Evolutionary conservation across 2,113 vertebrate species (phyloP), one percentile per base, ranked within the genome.

Genomic region (Saguinus midas): DNA sequence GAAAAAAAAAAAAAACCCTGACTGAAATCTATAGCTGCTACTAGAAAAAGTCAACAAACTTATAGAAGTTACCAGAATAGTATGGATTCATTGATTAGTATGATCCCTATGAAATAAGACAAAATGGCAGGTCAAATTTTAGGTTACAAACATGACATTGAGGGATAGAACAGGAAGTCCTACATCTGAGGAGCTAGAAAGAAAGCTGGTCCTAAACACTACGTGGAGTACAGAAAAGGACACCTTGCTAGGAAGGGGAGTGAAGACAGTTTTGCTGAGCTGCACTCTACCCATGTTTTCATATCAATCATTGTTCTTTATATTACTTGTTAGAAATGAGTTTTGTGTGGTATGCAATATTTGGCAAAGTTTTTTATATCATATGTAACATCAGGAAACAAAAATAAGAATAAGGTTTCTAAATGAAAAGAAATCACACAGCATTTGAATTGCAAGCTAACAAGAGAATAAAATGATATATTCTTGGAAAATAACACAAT

Each of bases 361-460:
- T 70, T 78, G 32, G 52, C 57, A 18, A 75, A 79, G 27, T 78
- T 89, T 80, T 66, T 64, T 21, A 43, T 18, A 88, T 20, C 10
- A 40, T 72, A 57, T 45, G n/a, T 78, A 90, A 78, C 21, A 70
- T 73, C 50, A 32, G 50, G 17, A 95, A 96, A 93, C n/a, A 87
- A 93, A 96, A 91, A 64, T 61, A 70, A 86, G 45, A 87, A 61
- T 70, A 75, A 29, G 0, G 29, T 90, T 97, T 87, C 79, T 81
- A 84, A 86, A 66, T 90, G 64, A 95, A 97, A 97, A 79, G 55
- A 96, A 96, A 95, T 95, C 55, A 95, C 25, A 82, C 8, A 85
- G 57, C 20, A 91, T 86, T 95, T 94, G 55, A 95, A 96, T 93
- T n/a, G 18, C 45, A 93, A 50, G 37, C 96, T 96, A 93, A 89